These are phyloP conservation scores for Hedya salicella DNA, from an alignment of 2,888 invertebrate genomes.

Conservation along the genomic window DNA sequence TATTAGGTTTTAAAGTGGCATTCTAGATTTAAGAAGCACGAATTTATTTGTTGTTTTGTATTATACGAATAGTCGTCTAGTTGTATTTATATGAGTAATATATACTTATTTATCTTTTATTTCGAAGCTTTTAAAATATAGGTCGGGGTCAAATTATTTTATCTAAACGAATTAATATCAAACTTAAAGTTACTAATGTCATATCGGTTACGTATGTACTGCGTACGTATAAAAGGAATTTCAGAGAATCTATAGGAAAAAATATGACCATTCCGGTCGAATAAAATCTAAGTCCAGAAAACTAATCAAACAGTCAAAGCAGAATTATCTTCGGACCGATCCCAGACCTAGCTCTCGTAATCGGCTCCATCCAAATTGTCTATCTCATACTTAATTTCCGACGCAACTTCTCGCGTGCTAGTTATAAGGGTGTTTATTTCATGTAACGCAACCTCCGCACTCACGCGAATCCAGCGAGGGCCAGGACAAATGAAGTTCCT, in stretches of 20 bases:
- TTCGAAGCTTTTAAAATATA: constrained; percentile 20
- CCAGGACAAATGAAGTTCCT: too few species aligned
- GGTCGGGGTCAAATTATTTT: constrained; percentile 9
- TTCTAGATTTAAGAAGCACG: constrained; percentile 81
- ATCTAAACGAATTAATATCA: not conserved
- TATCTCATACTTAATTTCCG: constrained; percentile 48
- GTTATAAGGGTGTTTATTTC: constrained; percentile 45
- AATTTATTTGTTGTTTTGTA: constrained; percentile 84
- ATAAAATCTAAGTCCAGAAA: too few species aligned
- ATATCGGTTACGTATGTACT: not conserved
- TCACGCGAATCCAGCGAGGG: not conserved
- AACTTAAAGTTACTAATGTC: not conserved
- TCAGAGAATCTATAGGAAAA: not conserved
- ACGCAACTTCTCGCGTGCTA: constrained; percentile 45
- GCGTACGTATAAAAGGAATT: not conserved
- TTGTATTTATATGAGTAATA: constrained; percentile 73
- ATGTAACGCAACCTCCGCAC: not conserved
- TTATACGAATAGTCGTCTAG: constrained; percentile 72
- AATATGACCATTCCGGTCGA: too few species aligned
- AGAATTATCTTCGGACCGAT: too few species aligned
- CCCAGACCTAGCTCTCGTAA: constrained; percentile 48
- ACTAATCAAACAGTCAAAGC: too few species aligned
- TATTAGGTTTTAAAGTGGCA: constrained; percentile 68
- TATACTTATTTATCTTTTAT: constrained; percentile 66
- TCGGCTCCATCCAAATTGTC: constrained; percentile 71